A percentile compares a stretch with the other conserved stretches of the same genome.
Conservation (phyloP, 2,797 vertebrate species). For the Bucorvus abyssinicus region DNA sequence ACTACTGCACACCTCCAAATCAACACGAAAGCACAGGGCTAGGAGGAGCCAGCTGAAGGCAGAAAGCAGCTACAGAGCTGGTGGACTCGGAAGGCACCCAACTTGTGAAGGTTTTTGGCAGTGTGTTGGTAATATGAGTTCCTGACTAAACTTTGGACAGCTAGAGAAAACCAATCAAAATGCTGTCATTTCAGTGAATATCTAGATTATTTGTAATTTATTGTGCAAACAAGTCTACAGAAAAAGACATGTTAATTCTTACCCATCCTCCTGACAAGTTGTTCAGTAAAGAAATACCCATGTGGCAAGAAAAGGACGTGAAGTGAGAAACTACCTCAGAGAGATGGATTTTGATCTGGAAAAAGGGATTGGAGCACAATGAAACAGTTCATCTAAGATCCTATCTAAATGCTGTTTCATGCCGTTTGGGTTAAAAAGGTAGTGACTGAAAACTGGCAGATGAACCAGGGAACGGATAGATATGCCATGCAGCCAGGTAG, state of each 20-base stretch:
- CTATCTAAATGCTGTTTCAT: background rate
- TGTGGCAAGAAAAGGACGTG: background rate
- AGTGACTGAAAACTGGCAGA: background rate
- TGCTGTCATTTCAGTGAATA: background rate
- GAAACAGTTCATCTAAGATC: background rate
- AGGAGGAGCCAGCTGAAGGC: background rate
- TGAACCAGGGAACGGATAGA: background rate
- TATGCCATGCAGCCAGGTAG: background rate
- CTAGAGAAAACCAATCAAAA: background rate
- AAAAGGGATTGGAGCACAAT: background rate
- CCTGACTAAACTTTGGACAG: background rate
- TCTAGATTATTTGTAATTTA: background rate
- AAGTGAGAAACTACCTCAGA: background rate
- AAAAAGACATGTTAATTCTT: background rate
- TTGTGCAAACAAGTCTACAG: background rate
- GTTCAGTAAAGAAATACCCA: background rate
- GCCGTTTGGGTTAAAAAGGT: background rate
- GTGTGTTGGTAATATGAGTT: background rate
- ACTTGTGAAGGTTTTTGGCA: background rate
- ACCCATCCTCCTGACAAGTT: background rate
- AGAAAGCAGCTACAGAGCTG: background rate
- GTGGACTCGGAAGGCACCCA: background rate
- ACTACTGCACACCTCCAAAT: background rate
- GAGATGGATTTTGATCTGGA: background rate
- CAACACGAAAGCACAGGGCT: background rate